These are phyloP conservation scores for Marmota flaviventris DNA, from an alignment of 2,113 vertebrate species.

Conservation along the genomic window DNA sequence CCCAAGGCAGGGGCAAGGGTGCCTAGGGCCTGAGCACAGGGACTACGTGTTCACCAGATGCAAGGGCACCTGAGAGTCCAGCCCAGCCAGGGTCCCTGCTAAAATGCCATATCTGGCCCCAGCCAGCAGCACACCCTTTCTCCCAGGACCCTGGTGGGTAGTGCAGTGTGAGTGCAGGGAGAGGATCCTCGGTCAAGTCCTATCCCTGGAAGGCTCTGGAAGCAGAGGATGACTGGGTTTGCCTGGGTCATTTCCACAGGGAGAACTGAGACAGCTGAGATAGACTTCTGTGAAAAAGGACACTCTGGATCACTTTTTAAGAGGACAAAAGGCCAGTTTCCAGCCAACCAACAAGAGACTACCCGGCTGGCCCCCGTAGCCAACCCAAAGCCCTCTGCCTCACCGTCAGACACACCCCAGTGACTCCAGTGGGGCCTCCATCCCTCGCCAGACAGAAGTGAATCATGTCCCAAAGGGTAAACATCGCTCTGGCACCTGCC, in stretches of 20 bases:
- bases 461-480: constrained; percentile 37
- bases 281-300: neutral
- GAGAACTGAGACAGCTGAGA: neutral
- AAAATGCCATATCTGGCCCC: neutral
- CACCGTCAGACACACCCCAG: rapidly evolving
- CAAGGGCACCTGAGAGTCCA: rapidly evolving
- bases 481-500: constrained; percentile 71
- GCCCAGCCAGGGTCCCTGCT: neutral
- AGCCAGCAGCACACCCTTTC: too few species aligned
- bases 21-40: rapidly evolving
- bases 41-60: rapidly evolving
- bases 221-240: neutral
- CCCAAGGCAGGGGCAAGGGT: neutral
- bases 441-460: constrained; percentile 54
- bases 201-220: neutral
- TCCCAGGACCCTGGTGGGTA: neutral
- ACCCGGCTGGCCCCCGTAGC: rapidly evolving
- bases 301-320: neutral
- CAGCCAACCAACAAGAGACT: too few species aligned
- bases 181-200: neutral
- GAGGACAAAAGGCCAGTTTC: neutral
- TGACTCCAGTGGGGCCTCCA: neutral
- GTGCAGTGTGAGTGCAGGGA: neutral
- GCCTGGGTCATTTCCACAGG: neutral
- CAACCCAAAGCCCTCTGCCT: neutral